Evolutionary conservation across 2,113 vertebrate genomes (phyloP).

Genomic region (Xyrauchen texanus): DNA sequence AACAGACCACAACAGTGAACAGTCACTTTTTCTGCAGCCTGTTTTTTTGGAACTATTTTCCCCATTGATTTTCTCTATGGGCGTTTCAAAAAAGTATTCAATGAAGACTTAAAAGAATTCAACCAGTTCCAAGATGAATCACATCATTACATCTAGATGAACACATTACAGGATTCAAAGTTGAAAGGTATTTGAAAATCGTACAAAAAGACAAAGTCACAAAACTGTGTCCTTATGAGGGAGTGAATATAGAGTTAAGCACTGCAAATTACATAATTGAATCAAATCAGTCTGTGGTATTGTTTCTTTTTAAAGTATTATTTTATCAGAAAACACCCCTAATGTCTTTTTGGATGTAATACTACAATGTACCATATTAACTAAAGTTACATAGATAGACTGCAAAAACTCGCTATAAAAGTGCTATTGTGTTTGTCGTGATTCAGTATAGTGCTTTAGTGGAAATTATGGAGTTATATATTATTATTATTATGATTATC

Average conservation of each 20-base stretch:
- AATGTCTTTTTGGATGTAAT: too few relatives aligned
- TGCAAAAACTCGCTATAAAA: too few relatives aligned
- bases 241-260: neutral
- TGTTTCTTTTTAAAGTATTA: neutral
- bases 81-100: neutral
- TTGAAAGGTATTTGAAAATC: neutral
- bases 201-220: neutral
- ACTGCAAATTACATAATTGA: neutral
- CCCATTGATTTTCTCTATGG: neutral
- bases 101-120: neutral
- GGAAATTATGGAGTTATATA: too few relatives aligned
- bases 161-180: neutral
- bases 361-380: too few relatives aligned
- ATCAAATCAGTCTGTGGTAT: neutral
- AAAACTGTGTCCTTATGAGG: neutral
- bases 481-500: too few relatives aligned
- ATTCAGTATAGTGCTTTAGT: too few relatives aligned
- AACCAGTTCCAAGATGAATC: neutral
- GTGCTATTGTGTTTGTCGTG: too few relatives aligned
- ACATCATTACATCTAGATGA: neutral
- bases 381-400: too few relatives aligned
- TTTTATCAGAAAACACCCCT: neutral
- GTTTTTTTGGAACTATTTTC: neutral
- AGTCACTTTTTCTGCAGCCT: neutral
- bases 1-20: neutral